Percentiles rank a stretch among this genome's conserved stretches.
phyloP scores from a whole-genome alignment of 2,888 invertebrate genomes.

The Pterostichus niger region DNA sequence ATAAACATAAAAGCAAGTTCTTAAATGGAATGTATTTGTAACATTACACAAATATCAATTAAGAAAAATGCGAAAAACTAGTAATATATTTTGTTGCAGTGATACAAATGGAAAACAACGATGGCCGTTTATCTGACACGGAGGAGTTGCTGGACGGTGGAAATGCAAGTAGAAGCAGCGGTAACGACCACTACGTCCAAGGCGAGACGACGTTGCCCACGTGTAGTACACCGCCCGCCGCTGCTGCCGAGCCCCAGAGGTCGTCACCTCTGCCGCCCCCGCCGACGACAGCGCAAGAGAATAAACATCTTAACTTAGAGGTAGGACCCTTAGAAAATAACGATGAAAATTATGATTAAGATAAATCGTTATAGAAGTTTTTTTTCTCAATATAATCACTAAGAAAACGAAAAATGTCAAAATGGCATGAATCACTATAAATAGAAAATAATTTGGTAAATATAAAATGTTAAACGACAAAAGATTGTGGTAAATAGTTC shows the following conservation, averaged over 20 bases:
- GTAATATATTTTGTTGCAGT: conserved; percentile 17
- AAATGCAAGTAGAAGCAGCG: not conserved
- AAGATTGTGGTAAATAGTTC: too few species aligned
- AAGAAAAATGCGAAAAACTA: too few species aligned
- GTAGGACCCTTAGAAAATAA: conserved; percentile 59
- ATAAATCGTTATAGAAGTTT: too few species aligned
- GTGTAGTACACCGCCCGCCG: conserved; percentile 57
- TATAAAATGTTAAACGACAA: too few species aligned
- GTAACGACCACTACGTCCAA: not conserved
- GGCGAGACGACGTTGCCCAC: conserved; percentile 48
- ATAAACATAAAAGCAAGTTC: too few species aligned
- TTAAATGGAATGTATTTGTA: too few species aligned
- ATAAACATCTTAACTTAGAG: conserved; percentile 71
- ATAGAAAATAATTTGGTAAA: too few species aligned
- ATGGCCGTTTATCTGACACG: conserved; percentile 79
- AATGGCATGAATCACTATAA: too few species aligned
- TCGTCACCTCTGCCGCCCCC: conserved; percentile 44
- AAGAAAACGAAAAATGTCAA: too few species aligned
- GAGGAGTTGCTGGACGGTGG: conserved; percentile 81
- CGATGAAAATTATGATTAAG: too few species aligned
- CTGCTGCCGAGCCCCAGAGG: not conserved
- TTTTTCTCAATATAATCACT: too few species aligned
- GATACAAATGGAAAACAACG: conserved; percentile 69
- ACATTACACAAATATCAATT: too few species aligned
- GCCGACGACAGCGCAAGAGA: conserved; percentile 62